Evolutionary conservation across 2,113 vertebrate species (phyloP).

Genomic region (Salvelinus namaycush): DNA sequence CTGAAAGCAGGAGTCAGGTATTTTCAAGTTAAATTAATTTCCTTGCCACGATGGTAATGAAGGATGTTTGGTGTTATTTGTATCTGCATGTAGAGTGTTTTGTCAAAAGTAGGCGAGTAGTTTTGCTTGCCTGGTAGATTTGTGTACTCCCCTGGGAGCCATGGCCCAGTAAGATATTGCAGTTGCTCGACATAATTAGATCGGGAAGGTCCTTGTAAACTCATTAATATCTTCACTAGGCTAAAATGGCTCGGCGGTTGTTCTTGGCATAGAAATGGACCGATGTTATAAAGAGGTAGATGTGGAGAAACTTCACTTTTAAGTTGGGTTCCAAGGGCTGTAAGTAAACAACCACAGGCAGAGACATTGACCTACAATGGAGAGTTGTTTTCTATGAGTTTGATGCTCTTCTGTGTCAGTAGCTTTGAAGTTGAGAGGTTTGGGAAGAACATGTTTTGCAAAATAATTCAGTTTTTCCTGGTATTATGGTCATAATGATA

Average conservation of each 20-base stretch:
- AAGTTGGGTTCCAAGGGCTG: not conserved
- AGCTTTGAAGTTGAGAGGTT: too few species aligned
- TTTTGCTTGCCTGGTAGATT: conserved; percentile 77
- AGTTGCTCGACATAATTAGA: conserved; percentile 82
- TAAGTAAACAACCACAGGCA: not conserved
- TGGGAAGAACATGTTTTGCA: too few species aligned
- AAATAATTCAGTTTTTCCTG: too few species aligned
- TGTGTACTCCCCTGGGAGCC: conserved; percentile 72
- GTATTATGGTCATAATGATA: too few species aligned
- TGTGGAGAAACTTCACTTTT: conserved; percentile 1
- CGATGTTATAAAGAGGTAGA: not conserved
- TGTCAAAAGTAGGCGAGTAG: conserved; percentile 78
- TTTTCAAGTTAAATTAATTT: conserved; percentile 73
- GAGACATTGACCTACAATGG: conserved; percentile 1
- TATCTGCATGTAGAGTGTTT: conserved; percentile 72
- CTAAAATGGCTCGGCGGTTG: conserved; percentile 51
- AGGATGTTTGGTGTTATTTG: conserved; percentile 68
- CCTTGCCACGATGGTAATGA: conserved; percentile 57
- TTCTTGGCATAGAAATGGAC: conserved; percentile 1
- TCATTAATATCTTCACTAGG: conserved; percentile 78
- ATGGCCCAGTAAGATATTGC: conserved; percentile 78
- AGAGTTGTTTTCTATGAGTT: not conserved
- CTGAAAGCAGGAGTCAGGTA: conserved; percentile 54
- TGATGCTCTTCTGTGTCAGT: too few species aligned
- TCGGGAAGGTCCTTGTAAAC: conserved; percentile 77